phyloP scores from a whole-genome alignment of 2,113 vertebrate genomes.

The Butorides virescens region DNA sequence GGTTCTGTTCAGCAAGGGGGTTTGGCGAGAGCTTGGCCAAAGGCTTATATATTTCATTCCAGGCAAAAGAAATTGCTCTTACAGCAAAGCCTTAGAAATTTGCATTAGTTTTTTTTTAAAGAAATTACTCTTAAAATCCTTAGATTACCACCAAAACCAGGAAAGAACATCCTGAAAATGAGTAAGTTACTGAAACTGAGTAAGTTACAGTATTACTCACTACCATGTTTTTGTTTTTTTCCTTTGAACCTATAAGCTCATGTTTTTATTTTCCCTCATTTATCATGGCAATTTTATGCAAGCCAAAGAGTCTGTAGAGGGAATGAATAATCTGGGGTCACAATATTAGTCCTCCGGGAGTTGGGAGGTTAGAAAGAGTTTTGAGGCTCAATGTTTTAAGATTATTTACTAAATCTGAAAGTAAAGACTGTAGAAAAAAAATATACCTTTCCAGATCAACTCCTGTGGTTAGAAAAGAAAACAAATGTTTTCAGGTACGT shows the following conservation, averaged over 20 bases:
- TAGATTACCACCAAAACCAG: not conserved
- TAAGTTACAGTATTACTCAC: not conserved
- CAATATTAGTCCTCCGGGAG: not conserved
- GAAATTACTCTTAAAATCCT: not conserved
- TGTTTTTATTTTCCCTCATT: not conserved
- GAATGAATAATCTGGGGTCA: not conserved
- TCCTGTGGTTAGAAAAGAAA: not conserved
- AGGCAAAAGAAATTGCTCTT: not conserved
- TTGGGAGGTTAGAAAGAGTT: not conserved
- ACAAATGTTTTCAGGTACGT: not conserved
- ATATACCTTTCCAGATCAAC: not conserved
- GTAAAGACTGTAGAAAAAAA: not conserved
- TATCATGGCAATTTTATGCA: not conserved
- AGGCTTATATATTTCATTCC: not conserved
- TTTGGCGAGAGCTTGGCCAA: not conserved
- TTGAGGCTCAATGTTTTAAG: not conserved
- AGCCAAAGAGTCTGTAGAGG: not conserved
- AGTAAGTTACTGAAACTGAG: not conserved
- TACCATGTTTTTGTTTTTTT: not conserved
- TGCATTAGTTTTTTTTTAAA: not conserved
- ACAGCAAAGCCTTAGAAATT: not conserved
- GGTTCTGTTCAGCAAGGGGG: not conserved
- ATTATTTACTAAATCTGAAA: not conserved
- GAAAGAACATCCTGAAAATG: not conserved
- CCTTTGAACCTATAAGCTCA: not conserved